Conservation (phyloP, 2,797 vertebrate genomes). For the Oophaga sylvatica region DNA sequence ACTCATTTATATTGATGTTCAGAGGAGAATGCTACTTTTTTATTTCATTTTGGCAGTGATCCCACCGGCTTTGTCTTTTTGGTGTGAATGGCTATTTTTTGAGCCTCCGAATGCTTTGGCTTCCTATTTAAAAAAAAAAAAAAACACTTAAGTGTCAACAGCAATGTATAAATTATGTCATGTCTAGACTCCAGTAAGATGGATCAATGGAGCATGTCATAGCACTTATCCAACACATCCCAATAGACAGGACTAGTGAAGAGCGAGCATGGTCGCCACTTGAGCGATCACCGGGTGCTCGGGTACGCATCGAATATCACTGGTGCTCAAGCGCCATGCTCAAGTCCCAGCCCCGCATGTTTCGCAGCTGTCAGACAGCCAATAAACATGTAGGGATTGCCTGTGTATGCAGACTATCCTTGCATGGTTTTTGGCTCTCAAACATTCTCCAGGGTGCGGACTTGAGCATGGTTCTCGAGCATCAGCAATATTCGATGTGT, state of each 20-base stretch:
- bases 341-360: too few species aligned
- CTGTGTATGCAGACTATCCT: too few species aligned
- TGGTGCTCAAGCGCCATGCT: too few species aligned
- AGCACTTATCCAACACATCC: background rate
- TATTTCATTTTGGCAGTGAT: background rate
- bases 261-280: too few species aligned
- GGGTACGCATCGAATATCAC: too few species aligned
- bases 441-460: too few species aligned
- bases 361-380: too few species aligned
- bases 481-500: too few species aligned
- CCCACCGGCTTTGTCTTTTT: background rate
- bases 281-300: too few species aligned
- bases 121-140: background rate
- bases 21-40: background rate
- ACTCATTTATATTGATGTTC: background rate
- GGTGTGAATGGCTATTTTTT: constrained; percentile 23
- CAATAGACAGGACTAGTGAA: background rate
- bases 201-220: background rate
- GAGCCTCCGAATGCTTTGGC: background rate
- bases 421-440: too few species aligned
- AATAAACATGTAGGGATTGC: too few species aligned
- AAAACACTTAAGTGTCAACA: background rate
- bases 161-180: background rate
- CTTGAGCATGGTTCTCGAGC: too few species aligned
- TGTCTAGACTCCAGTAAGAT: background rate